These are phyloP conservation scores for Sarcophaga peregrina DNA, from an alignment of 1,140 invertebrate genomes.

Conservation along the genomic window DNA sequence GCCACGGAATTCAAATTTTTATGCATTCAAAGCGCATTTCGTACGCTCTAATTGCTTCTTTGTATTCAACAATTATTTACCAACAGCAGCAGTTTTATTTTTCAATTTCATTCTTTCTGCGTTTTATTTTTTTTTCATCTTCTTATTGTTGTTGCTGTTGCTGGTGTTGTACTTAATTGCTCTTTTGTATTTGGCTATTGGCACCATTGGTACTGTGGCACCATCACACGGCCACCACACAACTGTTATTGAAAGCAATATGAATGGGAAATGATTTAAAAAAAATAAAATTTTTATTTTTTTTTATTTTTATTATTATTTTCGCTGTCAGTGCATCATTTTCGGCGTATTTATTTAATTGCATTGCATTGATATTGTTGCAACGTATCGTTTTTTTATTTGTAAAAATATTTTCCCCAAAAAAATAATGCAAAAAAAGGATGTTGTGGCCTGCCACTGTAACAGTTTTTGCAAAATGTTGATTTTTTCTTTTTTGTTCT, in stretches of 20 bases:
- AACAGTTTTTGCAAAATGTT: neutral
- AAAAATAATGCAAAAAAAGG: neutral
- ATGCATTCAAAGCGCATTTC: constrained; percentile 65
- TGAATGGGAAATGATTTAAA: neutral
- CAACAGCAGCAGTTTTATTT: constrained; percentile 47
- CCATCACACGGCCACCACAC: neutral
- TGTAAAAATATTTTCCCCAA: neutral
- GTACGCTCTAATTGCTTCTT: constrained; percentile 63
- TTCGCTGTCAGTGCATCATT: constrained; percentile 33
- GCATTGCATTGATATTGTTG: constrained; percentile 30
- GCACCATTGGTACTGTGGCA: neutral
- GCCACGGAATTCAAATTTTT: constrained; percentile 52
- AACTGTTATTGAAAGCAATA: neutral
- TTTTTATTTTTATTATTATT: constrained; percentile 18
- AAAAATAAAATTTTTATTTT: too few relatives aligned
- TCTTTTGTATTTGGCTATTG: constrained; percentile 52
- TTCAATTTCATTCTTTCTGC: too few relatives aligned
- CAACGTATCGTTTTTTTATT: neutral
- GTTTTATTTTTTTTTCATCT: constrained; percentile 40
- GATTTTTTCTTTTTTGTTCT: neutral
- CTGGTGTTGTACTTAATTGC: constrained; percentile 59
- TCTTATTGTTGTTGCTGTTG: constrained; percentile 31
- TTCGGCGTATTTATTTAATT: constrained; percentile 43
- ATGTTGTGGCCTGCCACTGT: neutral
- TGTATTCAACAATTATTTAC: constrained; percentile 62